Evolutionary conservation across 2,797 vertebrate genomes (phyloP), one percentile per base, ranked within the genome.

Genomic region (Oryzias sinensis): DNA sequence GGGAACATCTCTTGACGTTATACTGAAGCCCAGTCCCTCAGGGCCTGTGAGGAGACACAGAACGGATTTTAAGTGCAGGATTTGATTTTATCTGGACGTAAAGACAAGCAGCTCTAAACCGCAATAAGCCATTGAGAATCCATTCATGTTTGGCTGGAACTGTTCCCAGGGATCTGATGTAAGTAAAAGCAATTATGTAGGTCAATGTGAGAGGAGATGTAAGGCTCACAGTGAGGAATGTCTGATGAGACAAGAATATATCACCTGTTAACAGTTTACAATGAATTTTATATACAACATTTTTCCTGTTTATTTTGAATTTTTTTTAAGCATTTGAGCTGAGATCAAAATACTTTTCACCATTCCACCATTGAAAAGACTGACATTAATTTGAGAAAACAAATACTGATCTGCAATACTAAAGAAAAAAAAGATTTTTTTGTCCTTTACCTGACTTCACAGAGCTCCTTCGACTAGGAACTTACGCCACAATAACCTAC

Each of bases 1-100:
- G 44, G 95, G 96, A 27, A 97, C 95, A 43, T 98, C 97, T 62
- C 96, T 87, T 5, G 97, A 97, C 1, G 96, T 98, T 64, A 98
- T 98, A 72, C 95, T 98, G 87, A 98, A 98, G 43, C 97, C 96
- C 41, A 98, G 92, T 20, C 96, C 96, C 91, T 98, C 96, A 0
- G 94, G 93, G 77, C 96, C 96, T 97, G 85, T 51, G 67, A 56
- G 65, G 4, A 0, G 22, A 43, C 4, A 2, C 0, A 41, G 14
- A 42, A 43, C 18, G 66, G 24, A 59, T 4, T 58, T 0, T 6
- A 46, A n/a, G 25, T 3, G 17, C n/a, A 22, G 25, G 48, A 59
- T 63, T 43, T 4, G 51, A 6, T 24, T 73, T 70, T 11, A 65
- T 62, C 49, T 58, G 0, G 4, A 57, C 25, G 58, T 50, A 55